A percentile compares a stretch with the other conserved stretches of the same genome.
Evolutionary conservation across 1,140 invertebrate species (phyloP).

Genomic region (Eriosoma lanigerum): DNA sequence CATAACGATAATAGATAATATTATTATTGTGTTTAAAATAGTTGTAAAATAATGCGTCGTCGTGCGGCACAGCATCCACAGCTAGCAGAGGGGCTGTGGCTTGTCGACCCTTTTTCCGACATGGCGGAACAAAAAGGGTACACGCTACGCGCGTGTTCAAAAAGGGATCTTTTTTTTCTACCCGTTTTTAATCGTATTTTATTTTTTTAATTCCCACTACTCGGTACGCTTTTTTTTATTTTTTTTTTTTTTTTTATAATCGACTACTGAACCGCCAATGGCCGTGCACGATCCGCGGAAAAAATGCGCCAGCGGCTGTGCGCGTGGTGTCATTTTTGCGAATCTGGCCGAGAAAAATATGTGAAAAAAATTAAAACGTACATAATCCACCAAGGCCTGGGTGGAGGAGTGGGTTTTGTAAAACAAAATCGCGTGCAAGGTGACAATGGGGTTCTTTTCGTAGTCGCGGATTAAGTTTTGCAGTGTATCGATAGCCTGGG

Average conservation of each 20-base stretch:
- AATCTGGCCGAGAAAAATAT: slow-evolving; percentile 18
- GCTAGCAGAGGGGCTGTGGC: slow-evolving; percentile 15
- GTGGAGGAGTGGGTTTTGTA: not conserved
- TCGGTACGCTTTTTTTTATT: not conserved
- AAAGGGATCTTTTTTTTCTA: slow-evolving; percentile 12
- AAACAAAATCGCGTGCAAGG: not conserved
- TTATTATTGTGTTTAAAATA: too few relatives aligned
- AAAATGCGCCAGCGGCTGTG: slow-evolving; percentile 47
- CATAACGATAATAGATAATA: too few relatives aligned
- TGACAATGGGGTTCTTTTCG: slow-evolving; percentile 39
- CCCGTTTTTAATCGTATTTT: not conserved
- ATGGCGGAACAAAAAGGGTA: slow-evolving; percentile 40
- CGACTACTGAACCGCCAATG: slow-evolving; percentile 20
- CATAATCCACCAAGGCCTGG: not conserved
- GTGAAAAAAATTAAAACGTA: not conserved
- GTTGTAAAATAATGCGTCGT: not conserved
- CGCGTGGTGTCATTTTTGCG: slow-evolving; percentile 34
- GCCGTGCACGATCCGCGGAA: slow-evolving; percentile 2
- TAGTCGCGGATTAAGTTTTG: slow-evolving; percentile 44
- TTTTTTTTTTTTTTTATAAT: slow-evolving; percentile 1
- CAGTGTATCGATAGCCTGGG: slow-evolving; percentile 12
- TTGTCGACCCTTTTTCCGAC: slow-evolving; percentile 41
- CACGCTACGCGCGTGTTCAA: not conserved
- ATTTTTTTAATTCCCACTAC: not conserved
- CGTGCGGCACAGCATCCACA: not conserved